Evolutionary conservation across 2,113 vertebrate genomes (phyloP).

Genomic region (Anthoscopus minutus): DNA sequence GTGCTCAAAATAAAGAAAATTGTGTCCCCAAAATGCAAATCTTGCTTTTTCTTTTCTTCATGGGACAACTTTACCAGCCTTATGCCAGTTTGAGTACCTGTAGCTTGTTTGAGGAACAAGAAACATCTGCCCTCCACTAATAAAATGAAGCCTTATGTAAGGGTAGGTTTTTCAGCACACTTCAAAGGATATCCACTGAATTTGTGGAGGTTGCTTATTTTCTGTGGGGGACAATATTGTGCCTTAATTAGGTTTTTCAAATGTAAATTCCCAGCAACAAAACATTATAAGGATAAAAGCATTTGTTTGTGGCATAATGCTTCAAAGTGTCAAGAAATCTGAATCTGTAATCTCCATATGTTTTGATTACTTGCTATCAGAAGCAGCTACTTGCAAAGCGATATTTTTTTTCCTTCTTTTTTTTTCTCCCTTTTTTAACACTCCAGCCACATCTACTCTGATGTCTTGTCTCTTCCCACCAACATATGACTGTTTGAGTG

Average conservation of each 20-base stretch:
- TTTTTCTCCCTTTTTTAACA: not conserved
- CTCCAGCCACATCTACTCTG: not conserved
- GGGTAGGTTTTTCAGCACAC: not conserved
- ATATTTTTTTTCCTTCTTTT: not conserved
- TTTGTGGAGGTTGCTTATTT: constrained; percentile 36
- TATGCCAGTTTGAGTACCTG: not conserved
- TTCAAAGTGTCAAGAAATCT: constrained; percentile 56
- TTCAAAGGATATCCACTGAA: constrained; percentile 36
- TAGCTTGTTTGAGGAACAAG: not conserved
- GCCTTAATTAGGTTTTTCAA: constrained; percentile 56
- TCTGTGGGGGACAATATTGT: constrained; percentile 33
- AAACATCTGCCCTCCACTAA: not conserved
- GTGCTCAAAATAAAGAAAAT: not conserved
- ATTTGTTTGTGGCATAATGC: constrained; percentile 35
- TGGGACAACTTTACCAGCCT: not conserved
- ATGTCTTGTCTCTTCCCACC: not conserved
- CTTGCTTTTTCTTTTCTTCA: not conserved
- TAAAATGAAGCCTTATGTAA: constrained; percentile 20
- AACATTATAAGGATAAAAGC: constrained; percentile 47
- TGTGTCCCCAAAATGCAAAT: not conserved
- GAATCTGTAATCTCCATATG: constrained; percentile 22
- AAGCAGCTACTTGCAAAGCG: constrained; percentile 11
- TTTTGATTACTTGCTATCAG: constrained; percentile 41
- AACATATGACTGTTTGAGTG: not conserved
- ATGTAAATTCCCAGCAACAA: constrained; percentile 34